phyloP scores from a whole-genome alignment of 2,888 invertebrate species.

The Arctia plantaginis region DNA sequence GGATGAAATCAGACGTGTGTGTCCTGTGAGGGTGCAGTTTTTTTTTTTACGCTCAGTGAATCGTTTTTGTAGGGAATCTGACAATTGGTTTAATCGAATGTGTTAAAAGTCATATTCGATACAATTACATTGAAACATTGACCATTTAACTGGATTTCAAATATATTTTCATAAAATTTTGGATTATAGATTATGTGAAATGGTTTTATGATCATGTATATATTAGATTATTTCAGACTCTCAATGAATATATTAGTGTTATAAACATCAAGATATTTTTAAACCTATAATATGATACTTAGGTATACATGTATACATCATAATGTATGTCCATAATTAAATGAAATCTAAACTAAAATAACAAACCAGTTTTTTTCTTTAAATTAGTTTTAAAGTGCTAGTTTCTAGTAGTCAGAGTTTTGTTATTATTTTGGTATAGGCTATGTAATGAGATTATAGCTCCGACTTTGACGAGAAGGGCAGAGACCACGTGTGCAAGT shows the following conservation, averaged over 20 bases:
- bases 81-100: constrained; percentile 43
- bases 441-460: no score
- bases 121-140: neutral
- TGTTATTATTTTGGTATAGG: no score
- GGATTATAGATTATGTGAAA: neutral
- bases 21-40: constrained; percentile 46
- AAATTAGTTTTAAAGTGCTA: no score
- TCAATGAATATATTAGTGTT: neutral
- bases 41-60: constrained; percentile 58
- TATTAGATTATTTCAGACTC: neutral
- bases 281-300: no score
- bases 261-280: no score
- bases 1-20: constrained; percentile 54
- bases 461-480: no score
- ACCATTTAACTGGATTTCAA: neutral
- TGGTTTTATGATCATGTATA: neutral
- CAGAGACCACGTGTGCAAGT: no score
- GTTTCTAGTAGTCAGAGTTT: no score
- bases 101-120: constrained; percentile 18
- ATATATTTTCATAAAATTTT: neutral
- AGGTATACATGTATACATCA: no score
- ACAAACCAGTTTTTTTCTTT: no score
- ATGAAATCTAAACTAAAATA: no score
- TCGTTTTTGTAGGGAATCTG: constrained; percentile 39
- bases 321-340: no score